Base-by-base conservation (phyloP, 1,140 invertebrate species). In the Gonioctena quinquepunctata region DNA sequence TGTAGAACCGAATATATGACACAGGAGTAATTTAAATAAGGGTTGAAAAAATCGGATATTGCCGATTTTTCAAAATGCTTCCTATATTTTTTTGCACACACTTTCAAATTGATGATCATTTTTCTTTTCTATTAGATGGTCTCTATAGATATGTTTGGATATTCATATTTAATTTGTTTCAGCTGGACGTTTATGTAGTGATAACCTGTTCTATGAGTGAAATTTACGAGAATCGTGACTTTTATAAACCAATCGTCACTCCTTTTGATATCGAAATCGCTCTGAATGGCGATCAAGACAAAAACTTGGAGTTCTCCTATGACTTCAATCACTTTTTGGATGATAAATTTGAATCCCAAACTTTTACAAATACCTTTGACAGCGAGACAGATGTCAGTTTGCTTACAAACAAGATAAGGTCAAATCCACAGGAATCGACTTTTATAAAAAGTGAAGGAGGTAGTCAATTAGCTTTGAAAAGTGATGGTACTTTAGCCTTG, bases 261-360 rank as follows among this genome's bases (percentile, higher is more conserved):
- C 93, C 96, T 2, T 96, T 90, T 84, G 96, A 99, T 84, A 85
- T 97, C 42, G 96, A 98, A 85, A 85, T 97, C 27, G 96, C 96
- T 2, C 88, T 95, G 49, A 93, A 93, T 86, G 84, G 75, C 79
- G 86, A 70, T 27, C 22, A 66, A 16, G 28, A 33, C n/a, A 54
- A 69, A 21, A 54, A 66, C n/a, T 11, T 70, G 16, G 48, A 79
- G 7, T 81, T 81, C 59, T 66, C 74, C 68, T 84, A 87, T 73
- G 82, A 87, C 27, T 85, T 87, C 5, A 85, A 87, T 82, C 86
- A 28, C 75, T 86, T 62, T 75, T 66, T 73, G 27, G 75, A 86
- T 67, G 76, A 82, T 22, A 80, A 72, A 11, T 28, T 49, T 8
- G 79, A 82, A 25, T 70, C 69, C 19, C 57, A 23, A 49, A 60